Evolutionary conservation across 2,797 vertebrate genomes (phyloP), one percentile per base, ranked within the genome.

Genomic region (Luscinia luscinia): DNA sequence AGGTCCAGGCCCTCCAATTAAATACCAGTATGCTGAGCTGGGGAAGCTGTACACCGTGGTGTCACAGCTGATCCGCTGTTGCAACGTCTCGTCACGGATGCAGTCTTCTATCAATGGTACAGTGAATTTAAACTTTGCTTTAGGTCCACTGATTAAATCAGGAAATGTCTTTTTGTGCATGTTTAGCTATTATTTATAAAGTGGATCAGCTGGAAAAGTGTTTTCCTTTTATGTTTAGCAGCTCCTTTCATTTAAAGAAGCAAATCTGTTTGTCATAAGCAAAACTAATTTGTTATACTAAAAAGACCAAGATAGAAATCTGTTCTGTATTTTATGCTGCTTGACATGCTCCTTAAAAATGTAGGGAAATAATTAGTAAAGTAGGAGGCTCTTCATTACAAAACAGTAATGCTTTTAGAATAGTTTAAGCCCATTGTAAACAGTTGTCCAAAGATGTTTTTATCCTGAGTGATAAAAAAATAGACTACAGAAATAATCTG

Each of bases 101-200:
- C 99, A 99, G 97, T 99, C 99, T 84, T 99, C 99, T 92, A 99
- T 99, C 96, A 99, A 99, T 94, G 99, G 99, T 99, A 97, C 97
- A 63, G 52, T 96, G 63, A 41, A 80, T 70, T 84, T 45, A 48
- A 10, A 46, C 5, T 49, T 83, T 85, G 77, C 58, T 84, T 93
- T 70, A 45, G 45, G 34, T 85, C 54, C 40, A 40, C 61, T 90
- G 59, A 54, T 75, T 79, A 6, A 66, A 27, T n/a, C 46, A 40
- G 7, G 63, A 79, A 66, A 62, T 41, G 27, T 51, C 16, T 51
- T 49, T 28, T 22, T 48, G n/a, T 72, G 36, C 12, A 4, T 67
- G 26, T 61, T 79, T 59, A 81, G 20, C 63, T 83, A 6, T 14
- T 79, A 15, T 12, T 36, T n/a, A 22, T 93, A 10, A 82, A 78